phyloP scores from a whole-genome alignment of 2,888 invertebrate species.

The Drosophila melanosoma region DNA sequence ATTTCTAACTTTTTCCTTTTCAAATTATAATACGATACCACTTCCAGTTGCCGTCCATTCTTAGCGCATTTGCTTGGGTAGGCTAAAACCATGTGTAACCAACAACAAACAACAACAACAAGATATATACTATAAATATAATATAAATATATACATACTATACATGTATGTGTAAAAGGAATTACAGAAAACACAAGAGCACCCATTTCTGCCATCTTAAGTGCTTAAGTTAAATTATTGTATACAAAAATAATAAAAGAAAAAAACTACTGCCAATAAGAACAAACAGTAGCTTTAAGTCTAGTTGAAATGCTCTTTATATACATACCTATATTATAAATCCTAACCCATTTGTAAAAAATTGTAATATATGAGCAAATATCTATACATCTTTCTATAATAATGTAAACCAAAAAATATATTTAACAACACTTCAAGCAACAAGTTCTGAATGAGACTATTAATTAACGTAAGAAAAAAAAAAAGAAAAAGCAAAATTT shows the following conservation, averaged over 20 bases:
- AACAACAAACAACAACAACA: conserved; percentile 35
- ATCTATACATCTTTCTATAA: conserved; percentile 12
- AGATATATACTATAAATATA: conserved; percentile 27
- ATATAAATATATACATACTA: conserved; percentile 13
- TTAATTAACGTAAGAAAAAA: conserved; percentile 70
- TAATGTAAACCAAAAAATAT: conserved; percentile 76
- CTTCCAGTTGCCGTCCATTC: conserved; percentile 46
- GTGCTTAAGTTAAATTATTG: conserved; percentile 37
- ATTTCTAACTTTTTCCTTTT: conserved; percentile 34
- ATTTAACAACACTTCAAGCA: conserved; percentile 81
- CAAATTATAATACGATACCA: conserved; percentile 46
- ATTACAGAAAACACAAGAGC: conserved; percentile 76
- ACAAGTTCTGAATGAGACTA: conserved; percentile 85
- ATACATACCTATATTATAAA: conserved; percentile 38
- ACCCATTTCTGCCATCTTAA: conserved; percentile 68
- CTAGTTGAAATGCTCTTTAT: conserved; percentile 42
- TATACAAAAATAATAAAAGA: conserved; percentile 11
- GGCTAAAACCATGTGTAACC: conserved; percentile 54
- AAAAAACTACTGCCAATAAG: conserved; percentile 84
- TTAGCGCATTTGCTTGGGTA: conserved; percentile 81
- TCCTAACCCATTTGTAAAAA: conserved; percentile 34
- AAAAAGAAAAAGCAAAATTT: conserved; percentile 20
- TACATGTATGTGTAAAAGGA: not conserved
- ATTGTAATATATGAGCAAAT: conserved; percentile 64
- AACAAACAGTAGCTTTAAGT: conserved; percentile 85